These are phyloP conservation scores for Antedon mediterranea DNA, from an alignment of 53 echinoderm and acorn worm genomes.

Conservation along the genomic window DNA sequence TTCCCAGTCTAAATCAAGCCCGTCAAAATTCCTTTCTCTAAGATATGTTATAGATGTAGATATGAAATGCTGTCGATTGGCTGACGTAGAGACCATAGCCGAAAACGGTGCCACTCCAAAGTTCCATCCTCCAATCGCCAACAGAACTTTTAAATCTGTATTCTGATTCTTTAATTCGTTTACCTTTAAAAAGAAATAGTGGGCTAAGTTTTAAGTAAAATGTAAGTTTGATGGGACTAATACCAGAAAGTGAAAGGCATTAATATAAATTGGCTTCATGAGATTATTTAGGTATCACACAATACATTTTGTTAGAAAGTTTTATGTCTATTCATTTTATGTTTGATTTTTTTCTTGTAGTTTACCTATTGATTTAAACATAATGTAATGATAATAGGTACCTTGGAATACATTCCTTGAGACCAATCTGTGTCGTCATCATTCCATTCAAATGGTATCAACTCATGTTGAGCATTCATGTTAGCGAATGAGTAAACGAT, in stretches of 20 bases:
- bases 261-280: too few species aligned
- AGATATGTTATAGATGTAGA: slow-evolving; percentile 15
- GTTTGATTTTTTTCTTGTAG: too few species aligned
- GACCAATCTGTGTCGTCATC: slow-evolving; percentile 23
- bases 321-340: too few species aligned
- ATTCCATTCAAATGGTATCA: slow-evolving; percentile 30
- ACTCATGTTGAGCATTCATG: slow-evolving; percentile 9
- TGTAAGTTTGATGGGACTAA: too few species aligned
- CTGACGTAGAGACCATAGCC: slow-evolving; percentile 11
- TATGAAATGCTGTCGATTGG: slow-evolving; percentile 12
- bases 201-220: too few species aligned
- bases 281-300: too few species aligned
- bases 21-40: slow-evolving; percentile 22
- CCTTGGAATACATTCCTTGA: slow-evolving; percentile 10
- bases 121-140: slow-evolving; percentile 31
- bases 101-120: slow-evolving; percentile 21
- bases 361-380: too few species aligned
- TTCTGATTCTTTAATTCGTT: slow-evolving; percentile 17
- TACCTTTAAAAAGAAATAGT: too few species aligned
- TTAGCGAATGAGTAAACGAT: slow-evolving; percentile 28
- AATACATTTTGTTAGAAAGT: too few species aligned
- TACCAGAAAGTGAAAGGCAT: too few species aligned
- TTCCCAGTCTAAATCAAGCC: slow-evolving; percentile 36
- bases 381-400: too few species aligned
- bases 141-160: slow-evolving; percentile 14